These are phyloP conservation scores for Taenaris catops DNA, from an alignment of 2,888 invertebrate species.

Conservation along the genomic window DNA sequence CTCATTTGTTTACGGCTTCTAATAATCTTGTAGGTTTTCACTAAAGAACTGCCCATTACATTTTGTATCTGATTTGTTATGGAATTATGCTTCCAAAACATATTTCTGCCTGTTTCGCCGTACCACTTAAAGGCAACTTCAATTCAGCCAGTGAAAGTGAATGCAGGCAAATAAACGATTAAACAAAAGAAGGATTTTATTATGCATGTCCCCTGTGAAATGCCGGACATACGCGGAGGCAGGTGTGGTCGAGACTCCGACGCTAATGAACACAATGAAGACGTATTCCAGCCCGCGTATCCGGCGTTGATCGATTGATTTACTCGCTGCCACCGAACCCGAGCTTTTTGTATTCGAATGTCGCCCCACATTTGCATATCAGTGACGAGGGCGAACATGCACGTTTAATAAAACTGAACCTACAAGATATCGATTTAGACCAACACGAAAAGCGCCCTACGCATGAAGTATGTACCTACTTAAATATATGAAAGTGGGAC, in stretches of 20 bases:
- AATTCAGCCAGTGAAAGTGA: slow-evolving; percentile 14
- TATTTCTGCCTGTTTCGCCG: too few species aligned
- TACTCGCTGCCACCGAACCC: slow-evolving; percentile 77
- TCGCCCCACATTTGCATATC: slow-evolving; percentile 74
- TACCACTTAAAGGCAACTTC: not conserved
- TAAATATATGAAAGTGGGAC: too few species aligned
- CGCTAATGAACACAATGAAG: slow-evolving; percentile 80
- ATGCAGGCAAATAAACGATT: slow-evolving; percentile 15
- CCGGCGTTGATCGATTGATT: slow-evolving; percentile 80
- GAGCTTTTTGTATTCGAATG: slow-evolving; percentile 79
- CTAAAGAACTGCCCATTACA: too few species aligned
- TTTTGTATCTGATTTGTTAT: too few species aligned
- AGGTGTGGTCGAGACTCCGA: slow-evolving; percentile 61
- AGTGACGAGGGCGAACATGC: slow-evolving; percentile 66
- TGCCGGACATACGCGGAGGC: slow-evolving; percentile 56
- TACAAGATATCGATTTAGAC: not conserved
- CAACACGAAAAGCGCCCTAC: too few species aligned
- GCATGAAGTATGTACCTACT: too few species aligned
- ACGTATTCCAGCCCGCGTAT: slow-evolving; percentile 73
- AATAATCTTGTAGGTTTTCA: too few species aligned
- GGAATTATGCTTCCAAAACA: too few species aligned
- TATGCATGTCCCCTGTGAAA: slow-evolving; percentile 32
- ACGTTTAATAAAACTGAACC: slow-evolving; percentile 31
- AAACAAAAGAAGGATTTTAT: slow-evolving; percentile 20
- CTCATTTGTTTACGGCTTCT: too few species aligned